Percentiles rank a stretch among this genome's conserved stretches.
Evolutionary conservation across 2,797 vertebrate species (phyloP).

Genomic region (Sebastes iracundus): DNA sequence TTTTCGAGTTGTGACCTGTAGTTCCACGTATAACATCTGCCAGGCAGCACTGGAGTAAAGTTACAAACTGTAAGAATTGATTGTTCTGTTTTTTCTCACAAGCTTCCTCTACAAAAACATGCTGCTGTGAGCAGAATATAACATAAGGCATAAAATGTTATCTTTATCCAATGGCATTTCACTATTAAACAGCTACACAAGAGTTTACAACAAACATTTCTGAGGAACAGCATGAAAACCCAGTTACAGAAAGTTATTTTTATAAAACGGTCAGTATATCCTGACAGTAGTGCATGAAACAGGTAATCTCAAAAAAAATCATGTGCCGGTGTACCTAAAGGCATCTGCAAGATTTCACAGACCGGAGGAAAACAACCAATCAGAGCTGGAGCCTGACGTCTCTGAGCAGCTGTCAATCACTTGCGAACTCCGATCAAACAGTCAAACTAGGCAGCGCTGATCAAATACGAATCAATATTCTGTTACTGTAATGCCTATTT

Average conservation of each 20-base stretch:
- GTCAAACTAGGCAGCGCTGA: no score
- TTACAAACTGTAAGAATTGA: neutral
- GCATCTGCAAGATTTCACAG: no score
- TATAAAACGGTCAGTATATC: no score
- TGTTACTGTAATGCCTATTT: no score
- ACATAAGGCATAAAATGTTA: neutral
- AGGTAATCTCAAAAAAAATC: no score
- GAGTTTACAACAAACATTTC: neutral
- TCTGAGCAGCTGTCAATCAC: no score
- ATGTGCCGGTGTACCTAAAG: fast-evolving
- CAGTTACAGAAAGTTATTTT: neutral
- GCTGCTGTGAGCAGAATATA: neutral
- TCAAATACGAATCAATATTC: no score
- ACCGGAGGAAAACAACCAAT: no score
- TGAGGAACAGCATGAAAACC: neutral
- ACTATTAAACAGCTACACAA: neutral
- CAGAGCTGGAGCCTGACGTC: no score
- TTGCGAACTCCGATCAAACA: no score
- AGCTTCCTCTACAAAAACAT: neutral
- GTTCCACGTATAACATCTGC: neutral
- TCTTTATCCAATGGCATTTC: neutral
- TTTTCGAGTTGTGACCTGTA: neutral
- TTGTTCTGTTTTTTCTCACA: neutral
- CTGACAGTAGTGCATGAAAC: no score
- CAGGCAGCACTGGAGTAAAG: neutral